Percentiles rank a stretch among this genome's conserved stretches.
These are phyloP conservation scores for Cyphomyrus plagiostoma DNA, from an alignment of 2,113 vertebrate species.

Conservation along the genomic window DNA sequence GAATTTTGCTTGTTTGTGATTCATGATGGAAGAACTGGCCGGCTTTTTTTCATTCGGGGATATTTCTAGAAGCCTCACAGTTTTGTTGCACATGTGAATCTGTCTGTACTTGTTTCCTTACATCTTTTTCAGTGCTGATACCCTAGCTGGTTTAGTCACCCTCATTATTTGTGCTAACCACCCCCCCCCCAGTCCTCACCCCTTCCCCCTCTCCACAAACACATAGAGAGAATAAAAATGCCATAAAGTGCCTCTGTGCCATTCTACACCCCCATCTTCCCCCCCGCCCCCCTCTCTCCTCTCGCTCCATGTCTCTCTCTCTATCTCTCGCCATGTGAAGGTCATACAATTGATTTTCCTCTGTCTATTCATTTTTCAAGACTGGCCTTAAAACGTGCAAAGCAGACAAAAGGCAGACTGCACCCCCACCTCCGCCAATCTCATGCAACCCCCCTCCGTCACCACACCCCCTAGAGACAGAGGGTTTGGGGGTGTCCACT, in stretches of 20 bases:
- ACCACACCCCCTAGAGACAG: slow-evolving; percentile 35
- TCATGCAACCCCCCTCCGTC: slow-evolving; percentile 24
- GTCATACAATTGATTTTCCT: slow-evolving; percentile 78
- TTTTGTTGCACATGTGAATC: background rate
- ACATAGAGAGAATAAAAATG: slow-evolving; percentile 21
- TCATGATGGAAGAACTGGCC: background rate
- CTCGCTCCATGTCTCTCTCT: slow-evolving; percentile 30
- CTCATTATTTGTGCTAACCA: background rate
- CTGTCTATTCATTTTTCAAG: slow-evolving; percentile 77
- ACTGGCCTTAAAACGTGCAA: slow-evolving; percentile 75
- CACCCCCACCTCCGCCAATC: slow-evolving; percentile 40
- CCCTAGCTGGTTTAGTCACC: background rate
- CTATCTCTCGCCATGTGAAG: slow-evolving; percentile 63
- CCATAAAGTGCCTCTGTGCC: slow-evolving; percentile 17
- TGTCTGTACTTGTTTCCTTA: slow-evolving; percentile 2
- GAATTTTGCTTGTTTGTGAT: background rate
- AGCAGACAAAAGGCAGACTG: slow-evolving; percentile 71
- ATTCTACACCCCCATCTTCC: slow-evolving; percentile 35
- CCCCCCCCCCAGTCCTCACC: background rate
- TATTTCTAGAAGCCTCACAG: background rate
- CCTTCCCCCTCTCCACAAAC: background rate
- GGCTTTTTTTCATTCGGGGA: background rate
- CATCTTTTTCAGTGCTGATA: slow-evolving; percentile 12
- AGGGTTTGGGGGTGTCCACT: slow-evolving; percentile 12
- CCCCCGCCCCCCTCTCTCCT: slow-evolving; percentile 4